Evolutionary conservation across 2,888 invertebrate genomes (phyloP), one percentile per base, ranked within the genome.

Genomic region (Netelia fuscicornis): DNA sequence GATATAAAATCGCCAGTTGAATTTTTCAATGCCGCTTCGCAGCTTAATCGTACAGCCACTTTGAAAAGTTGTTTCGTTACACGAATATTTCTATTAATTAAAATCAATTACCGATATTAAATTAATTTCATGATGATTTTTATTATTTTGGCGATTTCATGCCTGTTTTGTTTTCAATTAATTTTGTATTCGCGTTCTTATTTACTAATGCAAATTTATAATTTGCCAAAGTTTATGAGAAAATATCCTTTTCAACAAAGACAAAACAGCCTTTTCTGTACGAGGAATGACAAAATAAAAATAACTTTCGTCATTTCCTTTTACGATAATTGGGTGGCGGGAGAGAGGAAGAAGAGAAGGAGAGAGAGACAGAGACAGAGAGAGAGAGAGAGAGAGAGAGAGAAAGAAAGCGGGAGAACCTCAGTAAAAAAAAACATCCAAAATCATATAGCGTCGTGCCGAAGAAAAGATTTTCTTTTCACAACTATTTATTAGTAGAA

Each of bases 401-500:
- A 48, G 37, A 37, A 0, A 6, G 37, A 13, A 8, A 13, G 48
- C 0, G 13, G 1, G 2, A 48, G 13, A 48, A 48, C 48, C 11
- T 48, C 13, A 8, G 48, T 6, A 11, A 48, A 48, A 48, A 48
- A 48, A 48, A 48, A 48, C 3, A 10, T 10, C 0, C 10, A 48
- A 48, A 48, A 48, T 13, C 10, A 48, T 13, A 13, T 13, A 2
- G 13, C 48, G 48, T 48, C 44, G 5, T 2, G 2, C 9, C 52
- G n/a, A 2, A 6, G 13, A 54, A 52, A 71, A 67, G 17, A 37
- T 44, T 48, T 48, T 67, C n/a, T 72, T 48, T 68, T 70, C 20
- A 58, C n/a, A 37, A 62, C 62, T 42, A 62, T 72, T 74, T 68
- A 68, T 78, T 78, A 56, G 56, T 30, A 13, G 48, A 52, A 72